Evolutionary conservation across 2,888 invertebrate genomes (phyloP).

Genomic region (Lepidocyrtoides sp.): DNA sequence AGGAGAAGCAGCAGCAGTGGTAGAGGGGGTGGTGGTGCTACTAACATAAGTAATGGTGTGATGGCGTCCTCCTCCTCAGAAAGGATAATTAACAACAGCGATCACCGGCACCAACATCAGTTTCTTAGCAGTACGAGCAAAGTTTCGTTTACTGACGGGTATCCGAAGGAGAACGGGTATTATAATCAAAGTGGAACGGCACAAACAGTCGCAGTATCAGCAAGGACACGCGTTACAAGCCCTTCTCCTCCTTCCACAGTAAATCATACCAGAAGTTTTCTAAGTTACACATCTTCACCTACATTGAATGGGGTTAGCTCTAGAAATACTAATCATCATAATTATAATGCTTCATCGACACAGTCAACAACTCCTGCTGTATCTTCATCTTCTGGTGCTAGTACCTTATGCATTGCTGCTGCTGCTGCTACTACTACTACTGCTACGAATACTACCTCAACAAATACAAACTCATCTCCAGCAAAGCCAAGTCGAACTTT

Average conservation of each 20-base stretch:
- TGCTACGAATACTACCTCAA: not conserved
- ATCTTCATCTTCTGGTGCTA: not conserved
- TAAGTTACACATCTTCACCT: constrained; percentile 33
- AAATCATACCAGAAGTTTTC: constrained; percentile 39
- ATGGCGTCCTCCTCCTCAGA: constrained; percentile 15
- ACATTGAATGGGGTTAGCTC: constrained; percentile 50
- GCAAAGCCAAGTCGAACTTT: constrained; percentile 68
- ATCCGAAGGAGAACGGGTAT: constrained; percentile 55
- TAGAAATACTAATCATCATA: not conserved
- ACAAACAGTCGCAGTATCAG: not conserved
- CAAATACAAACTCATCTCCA: not conserved
- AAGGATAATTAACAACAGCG: constrained; percentile 32
- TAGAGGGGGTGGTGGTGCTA: not conserved
- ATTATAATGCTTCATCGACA: not conserved
- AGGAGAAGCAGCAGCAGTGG: constrained; percentile 32
- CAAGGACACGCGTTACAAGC: not conserved
- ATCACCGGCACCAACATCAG: constrained; percentile 25
- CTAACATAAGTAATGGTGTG: constrained; percentile 9
- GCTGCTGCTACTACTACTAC: not conserved
- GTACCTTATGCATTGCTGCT: not conserved
- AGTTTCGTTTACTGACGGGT: constrained; percentile 11
- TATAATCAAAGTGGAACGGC: constrained; percentile 61
- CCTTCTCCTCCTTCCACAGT: constrained; percentile 1
- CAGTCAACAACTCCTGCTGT: not conserved
- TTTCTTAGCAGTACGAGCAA: constrained; percentile 31